phyloP scores from a whole-genome alignment of 2,888 invertebrate genomes.

The Hedya salicella region DNA sequence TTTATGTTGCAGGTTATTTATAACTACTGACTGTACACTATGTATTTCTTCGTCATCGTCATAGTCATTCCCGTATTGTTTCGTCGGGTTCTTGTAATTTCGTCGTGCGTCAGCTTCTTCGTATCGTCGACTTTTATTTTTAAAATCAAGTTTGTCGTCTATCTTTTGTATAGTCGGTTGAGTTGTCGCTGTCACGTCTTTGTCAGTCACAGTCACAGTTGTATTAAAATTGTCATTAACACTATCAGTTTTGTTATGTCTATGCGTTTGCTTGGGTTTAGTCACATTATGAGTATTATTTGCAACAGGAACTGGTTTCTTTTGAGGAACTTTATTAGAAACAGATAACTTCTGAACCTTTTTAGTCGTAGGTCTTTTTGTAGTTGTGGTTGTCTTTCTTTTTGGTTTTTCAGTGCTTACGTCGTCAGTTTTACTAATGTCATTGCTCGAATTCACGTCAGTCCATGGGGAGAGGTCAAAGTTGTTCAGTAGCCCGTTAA shows the following conservation, averaged over 20 bases:
- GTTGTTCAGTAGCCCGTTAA: constrained; percentile 80
- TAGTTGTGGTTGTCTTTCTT: constrained; percentile 53
- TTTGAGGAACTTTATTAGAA: constrained; percentile 52
- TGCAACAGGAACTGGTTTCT: constrained; percentile 50
- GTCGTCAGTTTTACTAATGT: constrained; percentile 69
- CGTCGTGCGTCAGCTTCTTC: constrained; percentile 64
- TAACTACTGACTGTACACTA: constrained; percentile 74
- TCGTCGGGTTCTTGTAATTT: constrained; percentile 56
- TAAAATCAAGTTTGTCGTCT: constrained; percentile 86
- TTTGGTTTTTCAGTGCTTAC: constrained; percentile 44
- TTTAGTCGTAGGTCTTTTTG: constrained; percentile 56
- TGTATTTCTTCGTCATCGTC: constrained; percentile 68
- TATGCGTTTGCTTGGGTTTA: constrained; percentile 54
- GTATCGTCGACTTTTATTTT: constrained; percentile 74
- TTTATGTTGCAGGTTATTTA: constrained; percentile 72
- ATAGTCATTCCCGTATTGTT: constrained; percentile 59
- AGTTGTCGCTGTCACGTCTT: constrained; percentile 49
- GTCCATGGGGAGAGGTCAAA: constrained; percentile 87
- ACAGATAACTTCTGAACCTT: constrained; percentile 50
- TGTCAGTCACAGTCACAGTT: constrained; percentile 52
- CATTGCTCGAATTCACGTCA: constrained; percentile 78
- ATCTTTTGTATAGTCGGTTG: constrained; percentile 65
- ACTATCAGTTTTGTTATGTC: constrained; percentile 55
- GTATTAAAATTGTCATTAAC: constrained; percentile 52
- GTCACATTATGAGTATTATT: constrained; percentile 53